Evolutionary conservation across 1,140 invertebrate species (phyloP).

Genomic region (Thalassaphorura encarpata): DNA sequence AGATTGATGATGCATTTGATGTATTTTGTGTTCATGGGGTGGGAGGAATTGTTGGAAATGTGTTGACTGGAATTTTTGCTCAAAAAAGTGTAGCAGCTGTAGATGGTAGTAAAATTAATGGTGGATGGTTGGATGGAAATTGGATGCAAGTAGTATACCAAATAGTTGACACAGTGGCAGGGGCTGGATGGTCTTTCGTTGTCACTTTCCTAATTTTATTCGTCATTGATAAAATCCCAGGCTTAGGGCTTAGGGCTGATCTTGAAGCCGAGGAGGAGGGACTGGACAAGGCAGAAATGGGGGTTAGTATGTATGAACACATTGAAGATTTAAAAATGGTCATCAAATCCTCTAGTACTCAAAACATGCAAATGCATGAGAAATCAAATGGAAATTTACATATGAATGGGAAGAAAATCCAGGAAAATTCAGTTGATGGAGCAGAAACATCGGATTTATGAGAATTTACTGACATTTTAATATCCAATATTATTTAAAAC

Average conservation of each 20-base stretch:
- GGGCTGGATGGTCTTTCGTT: conserved; percentile 21
- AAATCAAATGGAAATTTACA: neutral
- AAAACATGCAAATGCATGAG: neutral
- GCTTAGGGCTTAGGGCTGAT: conserved; percentile 18
- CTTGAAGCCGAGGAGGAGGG: conserved; percentile 18
- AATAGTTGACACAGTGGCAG: conserved; percentile 22
- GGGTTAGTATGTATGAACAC: conserved; percentile 21
- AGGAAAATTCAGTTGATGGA: too few species aligned
- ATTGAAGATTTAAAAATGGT: conserved; percentile 10
- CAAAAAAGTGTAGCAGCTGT: conserved; percentile 25
- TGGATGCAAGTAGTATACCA: conserved; percentile 24
- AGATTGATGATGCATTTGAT: conserved; percentile 27
- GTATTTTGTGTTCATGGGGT: conserved; percentile 27
- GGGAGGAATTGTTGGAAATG: conserved; percentile 27
- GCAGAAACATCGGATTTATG: too few species aligned
- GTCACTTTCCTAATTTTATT: conserved; percentile 22
- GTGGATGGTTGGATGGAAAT: conserved; percentile 28
- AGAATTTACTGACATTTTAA: too few species aligned
- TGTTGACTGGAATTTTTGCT: conserved; percentile 25
- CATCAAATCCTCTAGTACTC: neutral
- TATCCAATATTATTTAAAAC: too few species aligned
- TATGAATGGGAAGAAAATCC: neutral
- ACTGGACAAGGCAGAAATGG: conserved; percentile 24
- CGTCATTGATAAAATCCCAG: conserved; percentile 28
- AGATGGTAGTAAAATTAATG: conserved; percentile 21